These are phyloP conservation scores for Thymallus thymallus DNA, from an alignment of 2,113 vertebrate genomes.

Conservation along the genomic window DNA sequence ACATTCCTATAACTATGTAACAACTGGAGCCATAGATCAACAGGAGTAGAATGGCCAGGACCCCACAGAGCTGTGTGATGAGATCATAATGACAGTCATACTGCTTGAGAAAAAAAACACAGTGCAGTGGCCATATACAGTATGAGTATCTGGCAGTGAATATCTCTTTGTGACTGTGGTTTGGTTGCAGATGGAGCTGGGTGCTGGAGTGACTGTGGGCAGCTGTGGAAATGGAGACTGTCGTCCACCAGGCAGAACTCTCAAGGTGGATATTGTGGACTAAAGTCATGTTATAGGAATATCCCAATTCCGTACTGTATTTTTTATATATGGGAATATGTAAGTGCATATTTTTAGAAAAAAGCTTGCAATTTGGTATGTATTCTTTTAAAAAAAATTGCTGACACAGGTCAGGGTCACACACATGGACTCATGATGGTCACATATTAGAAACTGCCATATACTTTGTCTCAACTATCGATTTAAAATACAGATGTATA, in stretches of 20 bases:
- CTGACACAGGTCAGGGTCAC: too few species aligned
- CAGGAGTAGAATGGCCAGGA: slow-evolving; percentile 39
- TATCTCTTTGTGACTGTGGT: slow-evolving; percentile 1
- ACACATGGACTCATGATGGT: too few species aligned
- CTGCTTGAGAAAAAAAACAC: slow-evolving; percentile 4
- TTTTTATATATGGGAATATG: too few species aligned
- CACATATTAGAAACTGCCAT: too few species aligned
- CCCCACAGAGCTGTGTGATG: slow-evolving; percentile 18
- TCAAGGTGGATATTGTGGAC: slow-evolving; percentile 46
- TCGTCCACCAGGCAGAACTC: slow-evolving; percentile 38
- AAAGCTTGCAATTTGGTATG: too few species aligned
- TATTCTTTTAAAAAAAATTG: too few species aligned
- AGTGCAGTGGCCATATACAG: background rate
- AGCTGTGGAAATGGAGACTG: slow-evolving; percentile 50
- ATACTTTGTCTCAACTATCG: background rate
- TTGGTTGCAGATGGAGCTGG: slow-evolving; percentile 56
- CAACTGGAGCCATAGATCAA: slow-evolving; percentile 42
- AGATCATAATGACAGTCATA: slow-evolving; percentile 40
- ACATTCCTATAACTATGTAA: slow-evolving; percentile 16
- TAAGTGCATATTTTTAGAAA: too few species aligned
- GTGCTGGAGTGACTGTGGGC: slow-evolving; percentile 53
- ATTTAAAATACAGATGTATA: background rate
- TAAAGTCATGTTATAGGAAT: too few species aligned
- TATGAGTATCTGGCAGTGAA: slow-evolving; percentile 24
- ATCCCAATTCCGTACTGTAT: too few species aligned